Conservation (phyloP, 2,113 vertebrate genomes). For the Tachycineta bicolor region DNA sequence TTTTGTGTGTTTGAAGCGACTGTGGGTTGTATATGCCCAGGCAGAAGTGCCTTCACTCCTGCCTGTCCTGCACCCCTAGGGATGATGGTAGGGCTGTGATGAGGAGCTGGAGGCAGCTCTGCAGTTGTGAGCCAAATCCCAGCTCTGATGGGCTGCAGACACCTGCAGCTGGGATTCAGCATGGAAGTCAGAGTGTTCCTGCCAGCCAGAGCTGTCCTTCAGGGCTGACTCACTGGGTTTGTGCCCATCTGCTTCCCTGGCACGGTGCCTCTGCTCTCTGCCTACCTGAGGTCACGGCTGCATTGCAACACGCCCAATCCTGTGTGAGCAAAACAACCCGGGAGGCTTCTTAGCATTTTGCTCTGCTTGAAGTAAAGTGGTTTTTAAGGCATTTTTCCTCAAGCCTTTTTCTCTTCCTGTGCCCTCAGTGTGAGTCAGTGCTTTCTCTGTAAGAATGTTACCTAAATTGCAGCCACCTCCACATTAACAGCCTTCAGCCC, state of each 20-base stretch:
- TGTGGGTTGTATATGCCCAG: background rate
- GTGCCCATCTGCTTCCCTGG: background rate
- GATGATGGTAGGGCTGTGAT: background rate
- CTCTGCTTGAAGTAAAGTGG: background rate
- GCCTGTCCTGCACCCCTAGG: background rate
- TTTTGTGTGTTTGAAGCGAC: background rate
- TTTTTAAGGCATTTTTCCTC: background rate
- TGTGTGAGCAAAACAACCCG: background rate
- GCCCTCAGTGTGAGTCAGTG: slow-evolving; percentile 43
- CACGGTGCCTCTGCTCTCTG: background rate
- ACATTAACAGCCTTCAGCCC: background rate
- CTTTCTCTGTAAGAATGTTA: background rate
- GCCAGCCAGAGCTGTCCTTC: background rate
- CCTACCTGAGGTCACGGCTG: background rate
- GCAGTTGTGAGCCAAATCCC: rapidly evolving
- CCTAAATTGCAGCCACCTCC: slow-evolving; percentile 54
- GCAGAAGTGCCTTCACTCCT: background rate
- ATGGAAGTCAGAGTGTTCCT: background rate
- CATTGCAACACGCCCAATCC: background rate
- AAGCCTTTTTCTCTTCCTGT: background rate
- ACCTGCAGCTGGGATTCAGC: background rate
- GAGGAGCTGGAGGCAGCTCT: background rate
- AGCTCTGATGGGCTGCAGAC: background rate
- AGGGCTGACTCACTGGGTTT: background rate
- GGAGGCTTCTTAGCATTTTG: background rate